Conservation (phyloP, 2,113 vertebrate species). For the Physeter macrocephalus region DNA sequence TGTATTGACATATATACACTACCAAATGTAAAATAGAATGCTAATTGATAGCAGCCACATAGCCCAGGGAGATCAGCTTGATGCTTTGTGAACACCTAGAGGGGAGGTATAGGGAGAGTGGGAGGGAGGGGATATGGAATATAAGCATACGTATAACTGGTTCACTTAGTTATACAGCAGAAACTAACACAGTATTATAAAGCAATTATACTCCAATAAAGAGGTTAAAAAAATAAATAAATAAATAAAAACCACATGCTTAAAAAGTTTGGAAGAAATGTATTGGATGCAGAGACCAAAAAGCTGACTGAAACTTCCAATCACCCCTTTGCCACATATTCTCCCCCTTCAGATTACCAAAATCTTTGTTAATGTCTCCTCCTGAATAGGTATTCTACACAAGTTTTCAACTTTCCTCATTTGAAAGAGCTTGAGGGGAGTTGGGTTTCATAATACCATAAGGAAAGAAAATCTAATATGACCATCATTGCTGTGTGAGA, state of each 20-base stretch:
- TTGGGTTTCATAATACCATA: neutral
- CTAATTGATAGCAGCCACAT: too few species aligned
- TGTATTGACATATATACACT: too few species aligned
- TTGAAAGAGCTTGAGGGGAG: neutral
- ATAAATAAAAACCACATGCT: neutral
- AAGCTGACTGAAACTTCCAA: neutral
- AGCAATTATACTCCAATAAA: too few species aligned
- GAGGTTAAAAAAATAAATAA: too few species aligned
- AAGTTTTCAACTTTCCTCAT: neutral
- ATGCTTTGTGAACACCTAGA: too few species aligned
- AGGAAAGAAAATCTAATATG: neutral
- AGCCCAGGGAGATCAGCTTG: too few species aligned
- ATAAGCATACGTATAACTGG: too few species aligned
- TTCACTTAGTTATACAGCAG: too few species aligned
- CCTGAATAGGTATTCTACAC: neutral
- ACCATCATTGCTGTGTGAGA: neutral
- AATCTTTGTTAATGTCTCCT: neutral
- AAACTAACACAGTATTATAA: too few species aligned
- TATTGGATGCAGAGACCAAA: neutral
- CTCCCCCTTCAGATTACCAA: neutral
- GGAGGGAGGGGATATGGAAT: too few species aligned
- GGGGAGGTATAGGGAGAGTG: too few species aligned
- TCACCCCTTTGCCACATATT: neutral
- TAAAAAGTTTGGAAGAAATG: neutral
- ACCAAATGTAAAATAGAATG: too few species aligned